phyloP scores from a whole-genome alignment of 2,888 invertebrate species.

The Papilio demoleus region DNA sequence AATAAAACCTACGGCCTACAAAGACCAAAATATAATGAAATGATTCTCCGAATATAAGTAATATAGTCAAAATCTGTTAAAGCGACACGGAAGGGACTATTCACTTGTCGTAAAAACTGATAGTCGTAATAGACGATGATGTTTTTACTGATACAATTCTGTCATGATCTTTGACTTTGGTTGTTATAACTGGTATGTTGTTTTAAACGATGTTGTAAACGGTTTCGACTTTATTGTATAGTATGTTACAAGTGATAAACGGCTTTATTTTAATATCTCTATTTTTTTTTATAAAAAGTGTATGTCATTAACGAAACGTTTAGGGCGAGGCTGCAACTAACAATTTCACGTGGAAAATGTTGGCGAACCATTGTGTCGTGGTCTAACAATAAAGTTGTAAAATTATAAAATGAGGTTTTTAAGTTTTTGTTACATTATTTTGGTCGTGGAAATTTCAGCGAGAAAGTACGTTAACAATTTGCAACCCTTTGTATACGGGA shows the following conservation, averaged over 20 bases:
- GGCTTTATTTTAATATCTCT: conserved; percentile 8
- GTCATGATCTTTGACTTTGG: too few species aligned
- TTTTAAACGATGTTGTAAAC: too few species aligned
- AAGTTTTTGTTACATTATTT: conserved; percentile 34
- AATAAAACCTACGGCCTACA: neutral
- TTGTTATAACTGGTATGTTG: too few species aligned
- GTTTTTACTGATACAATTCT: too few species aligned
- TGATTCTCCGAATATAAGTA: neutral
- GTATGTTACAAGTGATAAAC: neutral
- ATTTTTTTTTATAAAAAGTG: conserved; percentile 5
- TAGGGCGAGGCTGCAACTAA: conserved; percentile 15
- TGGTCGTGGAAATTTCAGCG: conserved; percentile 23
- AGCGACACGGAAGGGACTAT: too few species aligned
- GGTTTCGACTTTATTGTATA: too few species aligned
- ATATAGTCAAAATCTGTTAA: too few species aligned
- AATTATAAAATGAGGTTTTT: conserved; percentile 40
- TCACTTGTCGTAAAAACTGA: too few species aligned
- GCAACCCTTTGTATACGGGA: conserved; percentile 33
- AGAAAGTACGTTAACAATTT: conserved; percentile 36
- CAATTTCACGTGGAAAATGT: conserved; percentile 26
- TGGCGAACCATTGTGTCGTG: conserved; percentile 27
- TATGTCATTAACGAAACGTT: conserved; percentile 17
- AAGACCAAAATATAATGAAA: neutral
- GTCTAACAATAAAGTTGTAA: conserved; percentile 26
- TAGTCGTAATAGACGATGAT: too few species aligned